Evolutionary conservation across 1,140 invertebrate genomes (phyloP).

Genomic region (Mesaphorura yosii): DNA sequence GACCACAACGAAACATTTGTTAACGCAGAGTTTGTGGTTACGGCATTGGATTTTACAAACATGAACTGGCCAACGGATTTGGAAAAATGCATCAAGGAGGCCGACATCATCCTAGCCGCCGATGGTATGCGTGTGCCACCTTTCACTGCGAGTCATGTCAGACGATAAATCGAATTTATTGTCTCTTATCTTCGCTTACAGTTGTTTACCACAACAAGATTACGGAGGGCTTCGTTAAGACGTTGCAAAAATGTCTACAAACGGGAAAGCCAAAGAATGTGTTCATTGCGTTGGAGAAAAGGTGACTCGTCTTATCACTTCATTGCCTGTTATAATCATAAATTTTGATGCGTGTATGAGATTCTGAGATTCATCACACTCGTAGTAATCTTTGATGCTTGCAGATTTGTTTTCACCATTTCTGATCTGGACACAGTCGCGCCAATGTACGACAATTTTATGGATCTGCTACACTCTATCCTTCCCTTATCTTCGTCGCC

Average conservation of each 20-base stretch:
- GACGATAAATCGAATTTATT: background rate
- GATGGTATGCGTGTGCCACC: constrained; percentile 51
- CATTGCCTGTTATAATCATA: constrained; percentile 5
- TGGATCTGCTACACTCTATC: constrained; percentile 45
- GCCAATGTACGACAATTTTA: constrained; percentile 73
- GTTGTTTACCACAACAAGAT: constrained; percentile 77
- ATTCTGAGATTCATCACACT: background rate
- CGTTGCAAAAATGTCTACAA: constrained; percentile 53
- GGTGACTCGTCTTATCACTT: constrained; percentile 35
- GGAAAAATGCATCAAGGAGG: constrained; percentile 40
- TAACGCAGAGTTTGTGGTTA: constrained; percentile 41
- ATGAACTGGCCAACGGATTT: constrained; percentile 46
- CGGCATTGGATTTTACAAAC: constrained; percentile 54
- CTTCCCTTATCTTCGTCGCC: constrained; percentile 37
- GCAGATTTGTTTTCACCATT: constrained; percentile 64
- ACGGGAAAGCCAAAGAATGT: constrained; percentile 43
- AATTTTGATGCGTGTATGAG: too few relatives aligned
- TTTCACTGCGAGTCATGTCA: constrained; percentile 10
- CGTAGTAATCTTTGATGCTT: constrained; percentile 13
- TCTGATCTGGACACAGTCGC: constrained; percentile 63
- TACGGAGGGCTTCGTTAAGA: constrained; percentile 65
- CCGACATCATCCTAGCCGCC: constrained; percentile 57
- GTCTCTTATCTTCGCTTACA: constrained; percentile 38
- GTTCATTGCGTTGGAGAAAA: constrained; percentile 73
- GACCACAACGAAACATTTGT: constrained; percentile 49